Evolutionary conservation across 2,113 vertebrate genomes (phyloP).

Genomic region (Xiphophorus couchianus): DNA sequence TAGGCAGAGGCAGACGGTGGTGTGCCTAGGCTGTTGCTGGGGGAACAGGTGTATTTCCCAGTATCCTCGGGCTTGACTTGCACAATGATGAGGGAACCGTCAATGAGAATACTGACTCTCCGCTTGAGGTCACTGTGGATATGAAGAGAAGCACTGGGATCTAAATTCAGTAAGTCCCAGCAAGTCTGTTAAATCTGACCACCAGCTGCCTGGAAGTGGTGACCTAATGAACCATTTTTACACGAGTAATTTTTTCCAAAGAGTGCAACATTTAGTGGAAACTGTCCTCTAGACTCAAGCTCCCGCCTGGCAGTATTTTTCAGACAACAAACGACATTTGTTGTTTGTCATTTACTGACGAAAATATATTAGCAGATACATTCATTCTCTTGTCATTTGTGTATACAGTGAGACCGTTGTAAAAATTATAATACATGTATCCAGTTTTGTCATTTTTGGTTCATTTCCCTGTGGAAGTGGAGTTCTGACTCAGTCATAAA

Average conservation of each 20-base stretch:
- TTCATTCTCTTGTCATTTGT: background rate
- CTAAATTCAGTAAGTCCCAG: too few species aligned
- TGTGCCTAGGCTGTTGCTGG: conserved; percentile 96
- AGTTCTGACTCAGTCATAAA: background rate
- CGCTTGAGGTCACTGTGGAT: conserved; percentile 89
- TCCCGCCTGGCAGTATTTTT: background rate
- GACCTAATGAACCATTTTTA: too few species aligned
- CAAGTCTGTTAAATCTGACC: too few species aligned
- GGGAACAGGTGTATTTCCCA: conserved; percentile 95
- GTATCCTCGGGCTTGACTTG: conserved; percentile 95
- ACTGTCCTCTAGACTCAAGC: background rate
- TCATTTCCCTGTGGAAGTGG: background rate
- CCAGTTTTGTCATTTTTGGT: background rate
- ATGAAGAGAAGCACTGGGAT: background rate
- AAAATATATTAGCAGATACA: background rate
- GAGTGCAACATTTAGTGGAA: too few species aligned
- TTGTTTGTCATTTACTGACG: background rate
- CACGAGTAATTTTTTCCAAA: too few species aligned
- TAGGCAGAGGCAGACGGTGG: conserved; percentile 94
- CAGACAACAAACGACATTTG: background rate
- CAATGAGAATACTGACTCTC: conserved; percentile 95
- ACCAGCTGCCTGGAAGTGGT: too few species aligned
- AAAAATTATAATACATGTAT: background rate
- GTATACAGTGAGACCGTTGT: background rate
- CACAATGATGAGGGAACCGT: conserved; percentile 95